Conservation (phyloP, 2,888 invertebrate species). For the Nemapogon koenigi region DNA sequence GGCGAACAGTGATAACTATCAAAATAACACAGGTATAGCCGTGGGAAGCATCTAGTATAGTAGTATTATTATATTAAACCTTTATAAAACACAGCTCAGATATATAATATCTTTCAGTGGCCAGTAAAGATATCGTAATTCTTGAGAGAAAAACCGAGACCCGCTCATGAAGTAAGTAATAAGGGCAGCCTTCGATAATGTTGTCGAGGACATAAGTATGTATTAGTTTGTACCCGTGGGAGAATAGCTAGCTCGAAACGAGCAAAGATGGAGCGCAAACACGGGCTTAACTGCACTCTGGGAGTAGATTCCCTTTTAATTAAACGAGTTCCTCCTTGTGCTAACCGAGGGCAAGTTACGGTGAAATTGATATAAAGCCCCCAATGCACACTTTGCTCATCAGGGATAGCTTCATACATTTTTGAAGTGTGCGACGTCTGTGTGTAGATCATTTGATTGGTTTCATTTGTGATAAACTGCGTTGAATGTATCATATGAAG, state of each 20-base stretch:
- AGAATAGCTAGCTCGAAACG: conserved; percentile 12
- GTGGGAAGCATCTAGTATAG: no score
- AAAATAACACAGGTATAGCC: no score
- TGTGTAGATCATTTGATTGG: no score
- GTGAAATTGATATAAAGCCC: conserved; percentile 27
- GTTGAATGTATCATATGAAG: no score
- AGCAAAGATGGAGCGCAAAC: conserved; percentile 39
- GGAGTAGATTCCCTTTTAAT: conserved; percentile 50
- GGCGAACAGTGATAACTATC: no score
- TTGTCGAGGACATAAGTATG: not conserved
- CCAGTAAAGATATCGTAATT: no score
- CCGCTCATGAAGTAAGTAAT: not conserved
- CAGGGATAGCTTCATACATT: not conserved
- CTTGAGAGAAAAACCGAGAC: no score
- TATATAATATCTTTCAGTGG: no score
- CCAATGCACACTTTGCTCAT: conserved; percentile 9
- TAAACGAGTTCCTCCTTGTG: conserved; percentile 40
- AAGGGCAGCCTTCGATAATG: not conserved
- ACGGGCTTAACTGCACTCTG: conserved; percentile 41
- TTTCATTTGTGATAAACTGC: no score
- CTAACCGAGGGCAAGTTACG: conserved; percentile 25
- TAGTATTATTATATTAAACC: no score
- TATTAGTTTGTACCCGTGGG: conserved; percentile 3
- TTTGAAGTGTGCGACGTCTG: no score
- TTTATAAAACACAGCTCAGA: no score